Percentiles rank a stretch among this genome's conserved stretches.
These are phyloP conservation scores for Dendrolimus punctatus DNA, from an alignment of 1,140 invertebrate species.

Conservation along the genomic window DNA sequence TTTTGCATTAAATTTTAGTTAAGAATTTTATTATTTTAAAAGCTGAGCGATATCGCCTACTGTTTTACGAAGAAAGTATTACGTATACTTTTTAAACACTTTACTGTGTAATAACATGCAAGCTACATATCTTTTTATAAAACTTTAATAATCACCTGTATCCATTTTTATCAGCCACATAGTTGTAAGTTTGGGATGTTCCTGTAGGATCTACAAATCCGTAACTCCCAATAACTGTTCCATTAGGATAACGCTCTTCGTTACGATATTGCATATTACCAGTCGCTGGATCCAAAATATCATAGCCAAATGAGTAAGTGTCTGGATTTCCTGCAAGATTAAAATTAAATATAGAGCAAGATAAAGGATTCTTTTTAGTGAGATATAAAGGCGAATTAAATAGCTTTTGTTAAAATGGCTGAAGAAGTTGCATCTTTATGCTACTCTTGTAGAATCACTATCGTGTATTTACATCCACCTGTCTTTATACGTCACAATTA, in stretches of 20 bases:
- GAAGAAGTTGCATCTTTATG: too few relatives aligned
- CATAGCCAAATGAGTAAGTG: constrained; percentile 80
- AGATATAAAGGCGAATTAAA: too few relatives aligned
- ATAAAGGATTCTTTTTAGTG: too few relatives aligned
- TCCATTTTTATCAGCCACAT: constrained; percentile 75
- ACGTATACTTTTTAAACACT: background rate
- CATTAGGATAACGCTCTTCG: constrained; percentile 77
- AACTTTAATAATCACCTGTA: constrained; percentile 72
- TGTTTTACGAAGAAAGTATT: too few relatives aligned
- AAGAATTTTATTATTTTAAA: too few relatives aligned
- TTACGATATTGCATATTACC: constrained; percentile 78
- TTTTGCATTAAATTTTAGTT: too few relatives aligned
- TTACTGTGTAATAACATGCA: background rate
- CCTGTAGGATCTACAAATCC: constrained; percentile 78
- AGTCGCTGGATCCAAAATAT: constrained; percentile 74
- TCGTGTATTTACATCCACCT: too few relatives aligned
- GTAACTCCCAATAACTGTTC: constrained; percentile 78
- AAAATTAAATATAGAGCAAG: background rate
- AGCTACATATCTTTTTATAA: background rate
- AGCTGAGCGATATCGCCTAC: too few relatives aligned
- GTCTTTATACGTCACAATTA: too few relatives aligned
- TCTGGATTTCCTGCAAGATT: constrained; percentile 65
- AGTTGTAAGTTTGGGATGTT: constrained; percentile 72
- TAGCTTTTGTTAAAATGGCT: too few relatives aligned
- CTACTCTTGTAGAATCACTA: too few relatives aligned